Evolutionary conservation across 2,113 vertebrate species (phyloP).

Genomic region (Hylia prasina): DNA sequence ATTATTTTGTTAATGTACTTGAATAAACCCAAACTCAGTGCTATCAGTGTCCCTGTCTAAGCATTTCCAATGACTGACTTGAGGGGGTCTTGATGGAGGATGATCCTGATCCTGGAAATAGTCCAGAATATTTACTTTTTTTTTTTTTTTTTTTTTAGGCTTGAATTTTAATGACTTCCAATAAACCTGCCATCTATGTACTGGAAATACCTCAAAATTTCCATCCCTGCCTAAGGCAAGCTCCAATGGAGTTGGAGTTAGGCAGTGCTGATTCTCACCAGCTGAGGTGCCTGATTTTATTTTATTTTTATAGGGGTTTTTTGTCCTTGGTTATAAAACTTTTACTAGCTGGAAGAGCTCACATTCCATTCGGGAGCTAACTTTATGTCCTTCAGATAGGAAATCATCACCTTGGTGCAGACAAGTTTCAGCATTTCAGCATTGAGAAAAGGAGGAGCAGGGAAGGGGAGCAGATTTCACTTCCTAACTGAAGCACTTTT

Average conservation of each 20-base stretch:
- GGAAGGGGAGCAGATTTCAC: not conserved
- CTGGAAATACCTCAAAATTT: constrained; percentile 7
- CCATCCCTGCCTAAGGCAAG: constrained; percentile 19
- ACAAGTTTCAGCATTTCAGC: not conserved
- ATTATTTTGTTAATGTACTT: not conserved
- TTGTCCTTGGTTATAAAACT: constrained; percentile 45
- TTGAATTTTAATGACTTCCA: constrained; percentile 18
- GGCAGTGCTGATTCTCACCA: constrained; percentile 41
- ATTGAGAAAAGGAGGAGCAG: not conserved
- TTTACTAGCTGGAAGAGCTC: constrained; percentile 48
- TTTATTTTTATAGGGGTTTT: constrained; percentile 2
- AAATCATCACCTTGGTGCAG: constrained; percentile 38
- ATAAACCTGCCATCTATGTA: constrained; percentile 10
- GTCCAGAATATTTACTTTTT: not conserved
- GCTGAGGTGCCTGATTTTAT: constrained; percentile 15
- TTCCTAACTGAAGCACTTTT: not conserved
- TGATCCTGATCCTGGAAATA: not conserved
- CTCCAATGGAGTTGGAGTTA: not conserved
- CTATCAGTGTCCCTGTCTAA: not conserved
- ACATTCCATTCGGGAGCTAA: not conserved
- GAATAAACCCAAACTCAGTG: not conserved
- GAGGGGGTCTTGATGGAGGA: not conserved
- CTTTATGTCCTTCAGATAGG: constrained; percentile 33
- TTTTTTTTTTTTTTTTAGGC: not conserved
- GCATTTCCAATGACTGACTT: not conserved